Evolutionary conservation across 2,797 vertebrate species (phyloP).

Genomic region (Sitta carolinensis): DNA sequence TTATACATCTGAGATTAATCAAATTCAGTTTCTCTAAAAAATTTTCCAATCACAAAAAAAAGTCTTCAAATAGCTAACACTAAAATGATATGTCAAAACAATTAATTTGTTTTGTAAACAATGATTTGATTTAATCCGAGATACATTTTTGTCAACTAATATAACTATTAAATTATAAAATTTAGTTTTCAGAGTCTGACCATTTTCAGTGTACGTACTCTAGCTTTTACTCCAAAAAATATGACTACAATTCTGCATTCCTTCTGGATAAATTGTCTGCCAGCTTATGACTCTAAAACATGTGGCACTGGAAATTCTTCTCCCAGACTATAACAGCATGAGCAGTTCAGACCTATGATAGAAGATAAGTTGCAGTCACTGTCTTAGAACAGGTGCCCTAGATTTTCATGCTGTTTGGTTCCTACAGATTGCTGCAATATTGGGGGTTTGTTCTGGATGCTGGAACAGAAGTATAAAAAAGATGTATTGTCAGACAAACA

Average conservation of each 20-base stretch:
- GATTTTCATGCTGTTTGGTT: not conserved
- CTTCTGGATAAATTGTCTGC: not conserved
- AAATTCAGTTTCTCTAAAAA: not conserved
- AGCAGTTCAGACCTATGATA: not conserved
- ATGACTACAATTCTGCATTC: not conserved
- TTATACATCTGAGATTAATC: not conserved
- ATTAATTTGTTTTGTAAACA: not conserved
- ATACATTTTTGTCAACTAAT: not conserved
- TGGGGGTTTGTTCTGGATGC: not conserved
- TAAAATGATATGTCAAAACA: not conserved
- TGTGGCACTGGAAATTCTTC: not conserved
- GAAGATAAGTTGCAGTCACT: not conserved
- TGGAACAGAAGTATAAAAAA: not conserved
- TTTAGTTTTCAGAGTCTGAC: not conserved
- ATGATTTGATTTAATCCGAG: not conserved
- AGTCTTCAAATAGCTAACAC: not conserved
- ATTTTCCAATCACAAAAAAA: not conserved
- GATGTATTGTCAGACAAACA: not conserved
- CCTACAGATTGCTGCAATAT: not conserved
- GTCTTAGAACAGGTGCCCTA: not conserved
- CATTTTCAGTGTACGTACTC: accelerated
- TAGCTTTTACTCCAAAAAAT: not conserved
- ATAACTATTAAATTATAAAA: not conserved
- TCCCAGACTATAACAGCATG: not conserved
- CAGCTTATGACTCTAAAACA: not conserved